Base-by-base conservation (phyloP, 2,888 invertebrate genomes). In the Papilio demoleus region DNA sequence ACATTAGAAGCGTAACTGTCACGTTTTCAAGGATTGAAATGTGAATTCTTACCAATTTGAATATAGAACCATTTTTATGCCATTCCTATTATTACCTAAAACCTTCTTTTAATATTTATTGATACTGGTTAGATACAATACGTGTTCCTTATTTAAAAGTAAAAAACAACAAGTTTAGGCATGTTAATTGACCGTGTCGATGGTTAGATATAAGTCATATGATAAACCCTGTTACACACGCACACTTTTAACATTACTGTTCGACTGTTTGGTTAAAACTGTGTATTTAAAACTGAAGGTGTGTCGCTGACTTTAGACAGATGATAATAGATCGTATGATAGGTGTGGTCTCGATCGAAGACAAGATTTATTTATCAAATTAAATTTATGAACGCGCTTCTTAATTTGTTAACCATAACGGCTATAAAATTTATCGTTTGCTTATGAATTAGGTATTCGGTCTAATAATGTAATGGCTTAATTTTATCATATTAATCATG, bases 341-440 rank as follows among this genome's bases (percentile, higher is more conserved):
- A 80, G 83, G 84, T 84, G 84, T 83, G 85, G 81, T 83, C 80
- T 68, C 72, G 79, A 79, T 82, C 73, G 79, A 80, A 81, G 78
- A 82, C 64, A 65, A 77, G 76, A 81, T 83, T 81, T 82, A 81
- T 82, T 76, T 59, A 67, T 67, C n/a, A 69, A 73, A 74, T 69
- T 72, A 75, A 73, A 76, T 75, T 75, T 73, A 78, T 71, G 74
- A 71, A 65, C 67, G 58, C 72, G 70, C 65, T 74, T 73, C 67
- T 53, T 62, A 73, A 61, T 71, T 61, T 71, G 70, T 67, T 65
- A 71, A 27, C 45, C 24, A 19, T 36, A 45, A 45, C 36, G 56
- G 31, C 22, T 24, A 58, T 59, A 19, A 58, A 71, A 77, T 75
- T 76, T 78, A 77, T 76, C 63, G 68, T 71, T 67, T 53, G 56